Base-by-base conservation (phyloP, 2,113 vertebrate genomes). In the Mesembrinibis cayennensis region DNA sequence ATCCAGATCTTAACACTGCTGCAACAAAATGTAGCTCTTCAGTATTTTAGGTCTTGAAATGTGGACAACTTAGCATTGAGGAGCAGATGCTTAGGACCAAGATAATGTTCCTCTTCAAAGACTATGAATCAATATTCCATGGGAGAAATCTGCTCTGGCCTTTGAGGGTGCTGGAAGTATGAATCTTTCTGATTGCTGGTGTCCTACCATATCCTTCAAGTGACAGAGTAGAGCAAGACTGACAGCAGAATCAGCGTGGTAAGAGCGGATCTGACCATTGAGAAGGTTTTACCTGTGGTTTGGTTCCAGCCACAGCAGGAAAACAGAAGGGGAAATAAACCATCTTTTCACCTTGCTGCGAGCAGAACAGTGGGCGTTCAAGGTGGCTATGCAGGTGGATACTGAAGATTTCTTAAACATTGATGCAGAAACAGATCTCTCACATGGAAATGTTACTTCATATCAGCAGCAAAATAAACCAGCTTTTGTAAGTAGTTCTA, bases 91-190 rank as follows among this genome's bases (percentile, higher is more conserved):
- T 69, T 20, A 45, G n/a, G 21, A 23, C 23, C 7, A 10, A 58
- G n/a, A 5, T 27, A 26, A 8, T 19, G 23, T 42, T 78, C 23
- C 14, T 79, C 7, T 13, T 83, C 19, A 19, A 1, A 52, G 50
- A 7, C 15, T 61, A 0, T 23, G 1, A 30, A 29, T 89, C 23
- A 20, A 0, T 44, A 5, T 50, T 91, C n/a, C 44, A 8, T 66
- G 19, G 80, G 34, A 40, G 13, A 38, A 11, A 72, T 79, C n/a
- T 45, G 11, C 45, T 52, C 32, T 80, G 66, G 29, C 38, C 30
- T 86, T 49, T 44, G 63, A 62, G 45, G 14, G 6, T 50, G 16
- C 69, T 89, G 67, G 13, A 40, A 71, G 13, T 63, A 47, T 1
- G 32, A 27, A 15, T 66, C 10, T 74, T 76, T 50, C 30, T 76